A percentile compares a stretch with the other conserved stretches of the same genome.
Conservation (phyloP, 2,113 vertebrate species). For the Trogon surrucura region DNA sequence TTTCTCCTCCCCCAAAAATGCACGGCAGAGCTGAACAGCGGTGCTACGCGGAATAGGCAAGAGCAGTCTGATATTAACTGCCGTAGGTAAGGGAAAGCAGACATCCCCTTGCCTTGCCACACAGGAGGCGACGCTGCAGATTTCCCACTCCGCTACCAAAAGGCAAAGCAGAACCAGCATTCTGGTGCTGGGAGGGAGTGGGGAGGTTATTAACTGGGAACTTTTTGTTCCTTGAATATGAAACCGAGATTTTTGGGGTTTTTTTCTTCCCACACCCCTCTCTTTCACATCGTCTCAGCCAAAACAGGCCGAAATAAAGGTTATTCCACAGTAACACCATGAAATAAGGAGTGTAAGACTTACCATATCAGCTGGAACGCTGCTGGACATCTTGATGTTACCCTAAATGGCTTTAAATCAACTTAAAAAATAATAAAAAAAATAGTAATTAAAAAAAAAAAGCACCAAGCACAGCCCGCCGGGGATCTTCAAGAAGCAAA, state of each 20-base stretch:
- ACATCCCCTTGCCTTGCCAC: not conserved
- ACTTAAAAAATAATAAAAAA: not conserved
- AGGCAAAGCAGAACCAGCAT: constrained; percentile 1
- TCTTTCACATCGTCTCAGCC: not conserved
- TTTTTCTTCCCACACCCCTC: not conserved
- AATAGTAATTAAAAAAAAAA: not conserved
- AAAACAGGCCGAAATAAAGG: not conserved
- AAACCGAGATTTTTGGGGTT: not conserved
- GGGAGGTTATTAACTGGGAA: not conserved
- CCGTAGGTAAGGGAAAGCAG: not conserved
- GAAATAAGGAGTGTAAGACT: constrained; percentile 17
- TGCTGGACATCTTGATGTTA: constrained; percentile 80
- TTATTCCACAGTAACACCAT: not conserved
- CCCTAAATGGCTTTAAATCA: constrained; percentile 34
- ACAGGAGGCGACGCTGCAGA: not conserved
- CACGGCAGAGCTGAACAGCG: not conserved
- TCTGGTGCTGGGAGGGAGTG: not conserved
- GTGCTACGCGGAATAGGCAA: not conserved
- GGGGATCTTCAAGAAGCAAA: constrained; percentile 25
- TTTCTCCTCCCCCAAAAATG: not conserved
- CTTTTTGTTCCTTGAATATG: constrained; percentile 32
- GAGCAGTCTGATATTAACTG: not conserved
- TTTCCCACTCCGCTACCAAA: not conserved
- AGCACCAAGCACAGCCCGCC: not conserved
- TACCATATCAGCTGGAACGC: constrained; percentile 82